Percentiles rank a stretch among this genome's conserved stretches.
phyloP scores from a whole-genome alignment of 2,113 vertebrate species.

The Leuciscus idus region DNA sequence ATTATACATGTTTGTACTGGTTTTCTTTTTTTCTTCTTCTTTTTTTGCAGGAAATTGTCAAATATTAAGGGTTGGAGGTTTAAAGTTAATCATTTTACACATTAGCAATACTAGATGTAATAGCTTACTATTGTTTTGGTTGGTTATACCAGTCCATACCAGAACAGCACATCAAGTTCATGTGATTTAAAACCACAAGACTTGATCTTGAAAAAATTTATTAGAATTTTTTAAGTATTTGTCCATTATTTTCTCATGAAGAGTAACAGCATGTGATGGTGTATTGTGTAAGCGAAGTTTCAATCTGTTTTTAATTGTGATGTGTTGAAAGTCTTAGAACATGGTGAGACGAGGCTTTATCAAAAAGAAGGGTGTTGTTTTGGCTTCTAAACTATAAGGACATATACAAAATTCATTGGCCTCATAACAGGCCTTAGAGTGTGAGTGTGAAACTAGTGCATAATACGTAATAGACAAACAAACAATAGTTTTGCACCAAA shows the following conservation, averaged over 20 bases:
- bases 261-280: background rate
- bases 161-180: background rate
- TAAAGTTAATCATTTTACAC: background rate
- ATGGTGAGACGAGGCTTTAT: background rate
- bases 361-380: background rate
- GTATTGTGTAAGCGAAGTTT: background rate
- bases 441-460: background rate
- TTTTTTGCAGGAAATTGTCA: background rate
- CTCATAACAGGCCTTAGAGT: background rate
- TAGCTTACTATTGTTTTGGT: background rate
- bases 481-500: background rate
- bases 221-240: background rate
- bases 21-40: background rate
- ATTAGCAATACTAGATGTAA: background rate
- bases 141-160: background rate
- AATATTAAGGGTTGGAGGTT: background rate
- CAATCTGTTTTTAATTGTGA: constrained; percentile 33
- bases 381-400: background rate
- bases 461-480: background rate
- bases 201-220: background rate
- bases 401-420: background rate
- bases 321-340: constrained; percentile 23
- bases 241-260: background rate
- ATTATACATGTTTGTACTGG: background rate
- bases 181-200: background rate